These are phyloP conservation scores for Pampus argenteus DNA, from an alignment of 2,797 vertebrate species.

Conservation along the genomic window DNA sequence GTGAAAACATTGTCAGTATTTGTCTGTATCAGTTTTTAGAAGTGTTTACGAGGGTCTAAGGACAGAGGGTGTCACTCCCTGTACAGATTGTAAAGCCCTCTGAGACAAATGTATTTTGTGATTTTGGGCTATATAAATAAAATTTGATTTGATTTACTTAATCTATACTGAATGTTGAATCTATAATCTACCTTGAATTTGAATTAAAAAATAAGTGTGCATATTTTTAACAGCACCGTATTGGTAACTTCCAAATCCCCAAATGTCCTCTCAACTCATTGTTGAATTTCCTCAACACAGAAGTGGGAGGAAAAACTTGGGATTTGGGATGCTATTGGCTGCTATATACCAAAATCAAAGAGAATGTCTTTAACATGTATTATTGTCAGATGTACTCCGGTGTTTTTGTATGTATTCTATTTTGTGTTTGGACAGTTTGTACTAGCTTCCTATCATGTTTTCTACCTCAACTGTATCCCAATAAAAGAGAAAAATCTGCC, in stretches of 20 bases:
- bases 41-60: no score
- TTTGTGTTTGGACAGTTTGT: constrained; percentile 31
- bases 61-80: no score
- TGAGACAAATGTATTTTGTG: no score
- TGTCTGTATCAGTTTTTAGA: constrained; percentile 4
- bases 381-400: not conserved
- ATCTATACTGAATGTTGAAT: not conserved
- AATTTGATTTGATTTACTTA: no score
- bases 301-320: not conserved
- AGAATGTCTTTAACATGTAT: not conserved
- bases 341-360: not conserved
- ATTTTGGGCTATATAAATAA: no score
- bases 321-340: not conserved
- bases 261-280: not conserved
- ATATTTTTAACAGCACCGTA: not conserved
- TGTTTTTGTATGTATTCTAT: constrained; percentile 31
- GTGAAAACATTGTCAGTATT: not conserved
- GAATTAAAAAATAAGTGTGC: not conserved
- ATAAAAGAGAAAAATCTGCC: constrained; percentile 27
- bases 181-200: not conserved
- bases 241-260: not conserved
- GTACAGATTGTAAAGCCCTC: no score
- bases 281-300: not conserved
- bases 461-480: constrained; percentile 29
- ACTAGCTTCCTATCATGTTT: constrained; percentile 39